These are phyloP conservation scores for Anhinga anhinga DNA, from an alignment of 2,113 vertebrate genomes.

Conservation along the genomic window DNA sequence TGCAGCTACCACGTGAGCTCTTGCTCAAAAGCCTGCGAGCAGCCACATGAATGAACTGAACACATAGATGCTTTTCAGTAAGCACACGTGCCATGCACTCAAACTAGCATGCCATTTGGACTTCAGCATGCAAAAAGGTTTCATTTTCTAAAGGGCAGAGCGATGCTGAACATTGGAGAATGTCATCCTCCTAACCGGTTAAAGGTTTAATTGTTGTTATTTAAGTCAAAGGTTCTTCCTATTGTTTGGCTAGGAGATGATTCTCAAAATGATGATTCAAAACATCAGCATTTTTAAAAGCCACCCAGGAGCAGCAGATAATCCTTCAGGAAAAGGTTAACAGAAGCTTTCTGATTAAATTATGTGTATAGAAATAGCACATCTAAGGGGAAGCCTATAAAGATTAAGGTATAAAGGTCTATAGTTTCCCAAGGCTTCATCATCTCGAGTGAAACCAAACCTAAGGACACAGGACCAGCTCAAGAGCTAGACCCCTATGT, in stretches of 20 bases:
- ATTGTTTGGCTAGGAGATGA: not conserved
- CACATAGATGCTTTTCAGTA: fast-evolving
- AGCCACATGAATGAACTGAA: not conserved
- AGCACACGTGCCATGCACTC: not conserved
- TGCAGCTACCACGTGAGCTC: not conserved
- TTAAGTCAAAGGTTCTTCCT: conserved; percentile 32
- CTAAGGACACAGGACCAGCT: not conserved
- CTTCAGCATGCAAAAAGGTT: not conserved
- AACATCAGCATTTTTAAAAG: not conserved
- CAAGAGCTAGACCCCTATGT: not conserved
- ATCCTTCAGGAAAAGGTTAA: not conserved
- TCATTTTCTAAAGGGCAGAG: not conserved
- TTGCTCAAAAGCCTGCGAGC: not conserved
- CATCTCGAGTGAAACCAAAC: not conserved
- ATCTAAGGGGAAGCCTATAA: not conserved
- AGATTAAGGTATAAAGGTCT: not conserved
- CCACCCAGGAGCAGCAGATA: not conserved
- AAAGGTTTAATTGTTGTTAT: conserved; percentile 42
- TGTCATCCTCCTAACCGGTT: not conserved
- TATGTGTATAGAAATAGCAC: not conserved
- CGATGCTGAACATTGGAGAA: not conserved
- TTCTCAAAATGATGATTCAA: not conserved
- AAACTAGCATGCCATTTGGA: not conserved
- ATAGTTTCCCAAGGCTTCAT: not conserved
- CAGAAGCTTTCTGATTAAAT: not conserved